Evolutionary conservation across 2,113 vertebrate genomes (phyloP), one percentile per base, ranked within the genome.

Genomic region (Eulacestoma nigropectus): DNA sequence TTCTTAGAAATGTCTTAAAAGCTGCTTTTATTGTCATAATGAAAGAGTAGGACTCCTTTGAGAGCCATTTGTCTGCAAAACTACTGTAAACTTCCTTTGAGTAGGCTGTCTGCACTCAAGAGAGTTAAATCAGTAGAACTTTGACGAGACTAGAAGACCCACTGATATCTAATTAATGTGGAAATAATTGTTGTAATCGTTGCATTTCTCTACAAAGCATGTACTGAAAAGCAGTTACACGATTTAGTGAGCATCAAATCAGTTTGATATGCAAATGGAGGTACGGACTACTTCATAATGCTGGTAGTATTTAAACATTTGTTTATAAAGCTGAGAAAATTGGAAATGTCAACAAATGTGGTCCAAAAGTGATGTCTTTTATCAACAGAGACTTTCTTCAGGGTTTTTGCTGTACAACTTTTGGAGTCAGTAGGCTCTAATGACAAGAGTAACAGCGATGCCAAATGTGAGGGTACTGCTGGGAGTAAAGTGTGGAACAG

Each of bases 151-250:
- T 55, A 56, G 86, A 86, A 93, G 60, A 90, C 42, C 69, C 53
- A 39, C 77, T 92, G 92, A 89, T 94, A 95, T 78, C 76, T 90
- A 90, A 94, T 86, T 96, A 89, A 94, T 65, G 86, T 72, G 87
- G 65, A 81, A 73, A 77, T 89, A 96, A 85, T 89, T 90, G 59
- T 93, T 65, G 65, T 77, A 92, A 93, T 89, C 59, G 13, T 82
- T 81, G 30, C 56, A 25, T 49, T 95, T 93, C 65, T 95, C 46
- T 87, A 78, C 57, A 80, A 90, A 72, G 80, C 69, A 33, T 70
- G 84, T 46, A 44, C 75, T 77, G 67, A 81, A 91, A 90, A 70
- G 46, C 84, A 72, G 82, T 79, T 90, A 78, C 44, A 26, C 14
- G 2, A 89, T 95, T 87, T 93, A 87, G 76, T 32, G 57, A 90